A percentile compares a stretch with the other conserved stretches of the same genome.
Conservation (phyloP, 1,140 invertebrate species). For the Aphelinus atriplicis region DNA sequence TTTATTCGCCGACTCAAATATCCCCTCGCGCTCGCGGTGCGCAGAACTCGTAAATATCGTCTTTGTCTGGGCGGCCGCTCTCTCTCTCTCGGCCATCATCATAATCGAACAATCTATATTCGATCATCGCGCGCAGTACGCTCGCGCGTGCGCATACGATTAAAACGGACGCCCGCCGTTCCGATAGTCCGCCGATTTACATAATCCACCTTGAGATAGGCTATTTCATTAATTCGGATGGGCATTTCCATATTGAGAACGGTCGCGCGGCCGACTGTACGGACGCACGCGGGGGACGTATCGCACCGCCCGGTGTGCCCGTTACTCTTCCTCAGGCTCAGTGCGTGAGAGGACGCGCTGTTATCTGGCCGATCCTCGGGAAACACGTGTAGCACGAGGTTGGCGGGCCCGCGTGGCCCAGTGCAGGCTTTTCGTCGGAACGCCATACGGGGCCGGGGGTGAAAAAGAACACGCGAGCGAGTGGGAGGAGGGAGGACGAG, state of each 20-base stretch:
- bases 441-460: slow-evolving; percentile 2
- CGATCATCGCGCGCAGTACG: neutral
- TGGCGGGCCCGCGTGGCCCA: too few relatives aligned
- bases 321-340: slow-evolving; percentile 1
- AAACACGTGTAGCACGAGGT: neutral
- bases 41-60: slow-evolving; percentile 15
- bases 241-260: slow-evolving; percentile 22
- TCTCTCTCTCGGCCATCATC: neutral
- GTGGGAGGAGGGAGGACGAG: neutral
- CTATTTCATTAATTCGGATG: slow-evolving; percentile 34
- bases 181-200: slow-evolving; percentile 22
- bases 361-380: slow-evolving; percentile 5
- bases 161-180: slow-evolving; percentile 12
- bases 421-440: neutral
- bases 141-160: slow-evolving; percentile 16
- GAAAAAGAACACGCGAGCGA: neutral
- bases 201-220: slow-evolving; percentile 31
- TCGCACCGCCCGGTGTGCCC: neutral
- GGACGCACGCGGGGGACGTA: neutral
- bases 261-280: too few relatives aligned
- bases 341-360: neutral
- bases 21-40: neutral
- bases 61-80: neutral
- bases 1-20: slow-evolving; percentile 14
- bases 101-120: slow-evolving; percentile 33